These are phyloP conservation scores for Diploscapter pachys DNA, from an alignment of 1,140 invertebrate genomes.

Conservation along the genomic window DNA sequence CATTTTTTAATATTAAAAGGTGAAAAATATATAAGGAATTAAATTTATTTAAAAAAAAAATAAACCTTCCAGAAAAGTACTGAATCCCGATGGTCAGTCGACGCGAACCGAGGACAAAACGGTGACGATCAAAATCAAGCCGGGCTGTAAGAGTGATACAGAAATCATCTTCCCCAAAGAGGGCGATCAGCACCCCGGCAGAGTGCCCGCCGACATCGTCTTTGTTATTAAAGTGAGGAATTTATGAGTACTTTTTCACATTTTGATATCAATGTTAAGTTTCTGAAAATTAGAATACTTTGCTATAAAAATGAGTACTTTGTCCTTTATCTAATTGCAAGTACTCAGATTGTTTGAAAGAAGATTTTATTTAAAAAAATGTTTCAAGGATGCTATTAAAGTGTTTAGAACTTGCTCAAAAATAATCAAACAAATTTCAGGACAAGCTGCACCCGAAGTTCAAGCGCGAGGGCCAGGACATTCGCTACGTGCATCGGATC, in stretches of 20 bases:
- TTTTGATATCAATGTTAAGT: constrained; percentile 1
- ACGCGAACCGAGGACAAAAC: constrained; percentile 91
- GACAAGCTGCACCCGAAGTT: constrained; percentile 92
- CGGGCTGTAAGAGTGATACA: constrained; percentile 97
- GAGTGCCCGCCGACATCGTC: constrained; percentile 96
- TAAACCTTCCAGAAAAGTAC: constrained; percentile 19
- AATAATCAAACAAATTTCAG: too few relatives aligned
- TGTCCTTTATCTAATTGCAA: too few relatives aligned
- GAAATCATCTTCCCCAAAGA: constrained; percentile 98
- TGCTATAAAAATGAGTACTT: constrained; percentile 2
- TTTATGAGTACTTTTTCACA: not conserved
- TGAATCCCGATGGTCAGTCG: constrained; percentile 71
- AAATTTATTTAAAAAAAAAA: not conserved
- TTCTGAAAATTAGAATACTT: not conserved
- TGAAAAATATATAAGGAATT: too few relatives aligned
- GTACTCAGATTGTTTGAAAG: too few relatives aligned
- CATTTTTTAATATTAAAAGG: too few relatives aligned
- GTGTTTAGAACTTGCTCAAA: too few relatives aligned
- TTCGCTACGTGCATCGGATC: constrained; percentile 81
- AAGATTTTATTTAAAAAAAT: too few relatives aligned
- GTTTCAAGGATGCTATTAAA: too few relatives aligned
- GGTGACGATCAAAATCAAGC: constrained; percentile 93
- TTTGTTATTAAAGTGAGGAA: constrained; percentile 78
- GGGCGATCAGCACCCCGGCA: constrained; percentile 89
- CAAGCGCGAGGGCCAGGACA: constrained; percentile 87